Percentiles rank a stretch among this genome's conserved stretches.
Conservation (phyloP, 2,797 vertebrate genomes). For the Myiothlypis chrysogaster region DNA sequence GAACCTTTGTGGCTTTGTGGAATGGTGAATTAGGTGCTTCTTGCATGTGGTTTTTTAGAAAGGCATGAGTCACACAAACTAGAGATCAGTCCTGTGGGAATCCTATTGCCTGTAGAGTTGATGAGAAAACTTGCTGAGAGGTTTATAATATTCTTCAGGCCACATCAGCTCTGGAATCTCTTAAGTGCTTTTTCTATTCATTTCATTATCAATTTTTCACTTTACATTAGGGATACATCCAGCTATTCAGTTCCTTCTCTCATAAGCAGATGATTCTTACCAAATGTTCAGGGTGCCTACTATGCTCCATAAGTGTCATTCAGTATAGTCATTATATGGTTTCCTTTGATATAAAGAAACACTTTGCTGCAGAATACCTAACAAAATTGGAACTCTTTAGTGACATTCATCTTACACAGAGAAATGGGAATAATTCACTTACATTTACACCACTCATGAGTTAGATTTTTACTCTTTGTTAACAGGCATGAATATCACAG, state of each 20-base stretch:
- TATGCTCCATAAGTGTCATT: background rate
- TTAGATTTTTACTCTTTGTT: conserved; percentile 8
- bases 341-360: conserved; percentile 20
- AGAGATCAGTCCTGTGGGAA: background rate
- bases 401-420: background rate
- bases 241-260: background rate
- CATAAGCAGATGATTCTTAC: background rate
- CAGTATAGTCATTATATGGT: background rate
- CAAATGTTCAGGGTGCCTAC: conserved; percentile 7
- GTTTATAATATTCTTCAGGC: background rate
- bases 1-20: background rate
- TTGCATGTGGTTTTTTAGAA: background rate
- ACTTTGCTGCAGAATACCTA: background rate
- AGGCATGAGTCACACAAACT: background rate
- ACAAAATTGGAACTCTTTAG: background rate
- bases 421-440: conserved; percentile 18
- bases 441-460: background rate
- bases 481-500: background rate
- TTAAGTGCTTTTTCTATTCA: background rate
- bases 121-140: background rate
- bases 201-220: background rate
- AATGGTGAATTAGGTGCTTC: background rate
- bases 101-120: background rate
- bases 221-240: background rate
- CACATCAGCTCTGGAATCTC: background rate